Percentiles rank a stretch among this genome's conserved stretches.
These are phyloP conservation scores for Hartigia nigra DNA, from an alignment of 2,888 invertebrate genomes.

Conservation along the genomic window DNA sequence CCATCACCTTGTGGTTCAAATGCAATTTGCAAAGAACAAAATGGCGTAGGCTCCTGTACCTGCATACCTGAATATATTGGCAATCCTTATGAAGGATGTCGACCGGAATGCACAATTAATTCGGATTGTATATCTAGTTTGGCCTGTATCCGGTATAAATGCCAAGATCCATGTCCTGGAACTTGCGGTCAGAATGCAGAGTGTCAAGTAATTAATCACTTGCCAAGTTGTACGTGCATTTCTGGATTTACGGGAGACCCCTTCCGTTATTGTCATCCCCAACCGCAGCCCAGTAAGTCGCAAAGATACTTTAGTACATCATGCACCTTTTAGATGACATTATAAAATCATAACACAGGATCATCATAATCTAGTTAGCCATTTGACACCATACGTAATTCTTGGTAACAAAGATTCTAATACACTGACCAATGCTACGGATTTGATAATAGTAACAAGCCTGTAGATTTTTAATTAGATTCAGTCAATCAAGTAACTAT, in stretches of 20 bases:
- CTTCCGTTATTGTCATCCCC: slow-evolving; percentile 71
- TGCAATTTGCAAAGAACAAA: slow-evolving; percentile 73
- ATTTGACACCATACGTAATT: background rate
- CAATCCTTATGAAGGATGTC: slow-evolving; percentile 66
- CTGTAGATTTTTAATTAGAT: background rate
- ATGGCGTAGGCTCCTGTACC: slow-evolving; percentile 74
- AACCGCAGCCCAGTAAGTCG: slow-evolving; percentile 3
- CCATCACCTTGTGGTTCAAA: slow-evolving; percentile 76
- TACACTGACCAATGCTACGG: background rate
- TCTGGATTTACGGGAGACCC: slow-evolving; percentile 77
- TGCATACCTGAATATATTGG: slow-evolving; percentile 76
- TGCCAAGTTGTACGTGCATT: slow-evolving; percentile 79
- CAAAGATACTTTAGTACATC: background rate
- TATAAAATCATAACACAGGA: background rate
- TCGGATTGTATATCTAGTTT: slow-evolving; percentile 72
- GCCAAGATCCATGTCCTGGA: slow-evolving; percentile 74
- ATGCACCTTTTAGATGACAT: background rate
- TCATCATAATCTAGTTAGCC: background rate
- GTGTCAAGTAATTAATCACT: slow-evolving; percentile 81
- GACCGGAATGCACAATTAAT: slow-evolving; percentile 71
- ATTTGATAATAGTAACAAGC: background rate
- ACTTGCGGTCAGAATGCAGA: slow-evolving; percentile 76
- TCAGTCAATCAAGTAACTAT: background rate
- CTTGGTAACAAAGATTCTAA: background rate
- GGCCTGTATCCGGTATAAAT: slow-evolving; percentile 73